Evolutionary conservation across 1,140 invertebrate genomes (phyloP).

Genomic region (Diabrotica undecimpunctata): DNA sequence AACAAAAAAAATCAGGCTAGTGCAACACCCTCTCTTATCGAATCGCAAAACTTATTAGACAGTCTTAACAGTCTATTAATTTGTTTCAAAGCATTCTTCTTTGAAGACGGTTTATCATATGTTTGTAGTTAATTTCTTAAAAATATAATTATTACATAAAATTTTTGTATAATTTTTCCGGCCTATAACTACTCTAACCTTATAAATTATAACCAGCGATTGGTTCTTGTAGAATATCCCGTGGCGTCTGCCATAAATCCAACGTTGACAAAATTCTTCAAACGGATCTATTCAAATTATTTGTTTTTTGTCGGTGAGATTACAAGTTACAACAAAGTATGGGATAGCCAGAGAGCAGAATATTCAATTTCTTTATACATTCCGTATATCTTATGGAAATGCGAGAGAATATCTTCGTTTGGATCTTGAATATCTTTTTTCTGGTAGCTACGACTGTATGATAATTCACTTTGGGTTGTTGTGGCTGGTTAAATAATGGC

Average conservation of each 20-base stretch:
- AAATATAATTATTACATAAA: no score
- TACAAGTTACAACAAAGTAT: constrained; percentile 15
- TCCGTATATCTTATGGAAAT: constrained; percentile 26
- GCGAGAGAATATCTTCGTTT: constrained; percentile 15
- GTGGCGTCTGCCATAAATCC: constrained; percentile 24
- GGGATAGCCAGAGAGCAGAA: constrained; percentile 5
- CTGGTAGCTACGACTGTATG: constrained; percentile 15
- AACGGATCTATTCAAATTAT: constrained; percentile 24
- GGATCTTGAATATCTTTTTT: constrained; percentile 19
- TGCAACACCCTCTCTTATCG: no score
- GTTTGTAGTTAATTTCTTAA: no score
- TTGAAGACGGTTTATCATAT: no score
- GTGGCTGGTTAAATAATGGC: not conserved
- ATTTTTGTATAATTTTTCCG: not conserved
- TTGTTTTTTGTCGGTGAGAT: constrained; percentile 19
- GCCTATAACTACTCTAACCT: not conserved
- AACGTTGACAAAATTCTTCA: constrained; percentile 19
- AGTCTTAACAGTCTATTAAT: no score
- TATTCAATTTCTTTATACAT: constrained; percentile 19
- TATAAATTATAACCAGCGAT: not conserved
- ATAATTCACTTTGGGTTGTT: constrained; percentile 17
- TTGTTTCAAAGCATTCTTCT: no score
- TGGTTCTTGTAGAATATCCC: constrained; percentile 23
- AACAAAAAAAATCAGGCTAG: no score
- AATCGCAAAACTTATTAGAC: no score